These are phyloP conservation scores for Anhinga anhinga DNA, from an alignment of 2,113 vertebrate species.

Conservation along the genomic window DNA sequence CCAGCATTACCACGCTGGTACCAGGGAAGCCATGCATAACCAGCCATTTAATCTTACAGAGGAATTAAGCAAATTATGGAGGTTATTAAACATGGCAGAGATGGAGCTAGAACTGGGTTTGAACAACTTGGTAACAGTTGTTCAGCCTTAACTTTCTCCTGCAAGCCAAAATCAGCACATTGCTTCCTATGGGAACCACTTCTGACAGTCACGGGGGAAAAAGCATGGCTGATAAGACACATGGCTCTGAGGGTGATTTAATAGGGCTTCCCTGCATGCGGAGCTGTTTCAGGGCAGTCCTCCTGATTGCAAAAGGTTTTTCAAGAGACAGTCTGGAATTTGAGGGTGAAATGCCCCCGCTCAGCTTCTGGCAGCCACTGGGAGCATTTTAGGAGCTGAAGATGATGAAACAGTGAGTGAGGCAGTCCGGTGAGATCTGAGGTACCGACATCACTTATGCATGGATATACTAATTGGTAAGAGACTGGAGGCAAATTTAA, in stretches of 20 bases:
- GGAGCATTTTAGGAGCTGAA: background rate
- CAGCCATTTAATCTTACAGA: background rate
- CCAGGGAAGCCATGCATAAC: background rate
- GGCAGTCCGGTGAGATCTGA: background rate
- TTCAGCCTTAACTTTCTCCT: background rate
- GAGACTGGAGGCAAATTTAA: conserved; percentile 13
- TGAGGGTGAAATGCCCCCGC: background rate
- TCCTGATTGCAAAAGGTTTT: background rate
- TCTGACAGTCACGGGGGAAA: background rate
- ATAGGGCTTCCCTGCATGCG: background rate
- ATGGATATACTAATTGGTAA: background rate
- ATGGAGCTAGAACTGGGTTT: background rate
- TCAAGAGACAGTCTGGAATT: accelerated
- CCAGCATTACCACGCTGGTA: background rate
- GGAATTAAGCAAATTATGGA: background rate
- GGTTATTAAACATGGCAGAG: background rate
- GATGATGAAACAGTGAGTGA: background rate
- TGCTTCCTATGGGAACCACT: background rate
- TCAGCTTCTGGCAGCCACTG: background rate
- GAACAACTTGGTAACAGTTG: background rate
- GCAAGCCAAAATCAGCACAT: background rate
- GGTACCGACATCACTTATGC: background rate
- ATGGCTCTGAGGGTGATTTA: background rate
- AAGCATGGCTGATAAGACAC: background rate
- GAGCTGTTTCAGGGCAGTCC: background rate